Conservation (phyloP, 2,888 invertebrate genomes). For the Pandemis corylana region DNA sequence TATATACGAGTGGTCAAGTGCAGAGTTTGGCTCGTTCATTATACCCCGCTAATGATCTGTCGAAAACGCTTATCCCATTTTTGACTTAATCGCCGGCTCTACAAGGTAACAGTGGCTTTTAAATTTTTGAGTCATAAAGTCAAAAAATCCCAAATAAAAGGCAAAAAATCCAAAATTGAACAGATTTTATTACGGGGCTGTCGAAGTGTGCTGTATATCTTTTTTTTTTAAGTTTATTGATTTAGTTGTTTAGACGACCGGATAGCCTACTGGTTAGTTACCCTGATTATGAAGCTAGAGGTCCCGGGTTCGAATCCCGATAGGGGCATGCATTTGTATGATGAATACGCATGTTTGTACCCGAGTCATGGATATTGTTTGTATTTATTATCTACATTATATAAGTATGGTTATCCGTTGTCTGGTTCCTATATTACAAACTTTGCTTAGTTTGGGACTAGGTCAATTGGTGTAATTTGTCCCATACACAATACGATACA, state of each 20-base stretch:
- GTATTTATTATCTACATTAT: no score
- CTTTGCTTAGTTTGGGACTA: no score
- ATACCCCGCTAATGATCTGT: conserved; percentile 42
- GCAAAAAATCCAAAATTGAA: not conserved
- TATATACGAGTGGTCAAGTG: conserved; percentile 42
- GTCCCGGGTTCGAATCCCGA: no score
- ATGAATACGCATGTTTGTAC: no score
- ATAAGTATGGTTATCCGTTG: no score
- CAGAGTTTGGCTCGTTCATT: conserved; percentile 44
- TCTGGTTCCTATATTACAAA: no score
- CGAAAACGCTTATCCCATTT: conserved; percentile 42
- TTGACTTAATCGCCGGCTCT: conserved; percentile 37
- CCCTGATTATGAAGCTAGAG: no score
- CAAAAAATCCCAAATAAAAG: not conserved
- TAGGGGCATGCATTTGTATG: no score
- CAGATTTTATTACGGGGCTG: not conserved
- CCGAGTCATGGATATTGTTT: no score
- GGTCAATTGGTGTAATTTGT: no score
- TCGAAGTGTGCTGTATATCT: not conserved
- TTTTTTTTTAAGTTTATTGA: not conserved
- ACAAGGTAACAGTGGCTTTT: conserved; percentile 30
- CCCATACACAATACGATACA: no score
- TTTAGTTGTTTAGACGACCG: conserved; percentile 10
- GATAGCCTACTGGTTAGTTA: no score
- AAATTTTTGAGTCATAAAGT: conserved; percentile 21